Percentiles rank a stretch among this genome's conserved stretches.
Evolutionary conservation across 2,113 vertebrate species (phyloP).

Genomic region (Oreochromis aureus): DNA sequence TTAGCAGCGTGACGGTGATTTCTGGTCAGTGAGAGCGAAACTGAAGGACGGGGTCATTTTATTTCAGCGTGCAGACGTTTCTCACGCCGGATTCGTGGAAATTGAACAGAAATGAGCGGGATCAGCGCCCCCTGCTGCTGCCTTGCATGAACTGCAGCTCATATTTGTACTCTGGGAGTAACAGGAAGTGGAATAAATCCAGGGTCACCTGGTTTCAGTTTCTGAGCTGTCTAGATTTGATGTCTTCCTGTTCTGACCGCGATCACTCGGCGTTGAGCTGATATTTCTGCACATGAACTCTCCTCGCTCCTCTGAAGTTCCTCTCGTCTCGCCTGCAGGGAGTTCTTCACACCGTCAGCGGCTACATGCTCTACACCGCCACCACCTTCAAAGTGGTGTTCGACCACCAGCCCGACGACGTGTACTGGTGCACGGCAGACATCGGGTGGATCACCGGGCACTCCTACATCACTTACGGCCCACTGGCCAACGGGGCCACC

Average conservation of each 20-base stretch:
- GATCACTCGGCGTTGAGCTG: not conserved
- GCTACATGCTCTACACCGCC: conserved; percentile 92
- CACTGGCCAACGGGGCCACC: conserved; percentile 89
- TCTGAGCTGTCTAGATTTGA: not conserved
- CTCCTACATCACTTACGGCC: conserved; percentile 93
- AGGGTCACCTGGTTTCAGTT: too few species aligned
- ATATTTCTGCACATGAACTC: not conserved
- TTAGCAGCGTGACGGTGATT: too few species aligned
- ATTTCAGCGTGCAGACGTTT: too few species aligned
- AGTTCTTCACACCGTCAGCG: conserved; percentile 88
- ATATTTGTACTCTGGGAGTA: not conserved
- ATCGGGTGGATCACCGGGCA: conserved; percentile 98
- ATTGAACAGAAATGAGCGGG: too few species aligned
- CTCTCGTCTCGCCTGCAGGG: conserved; percentile 70
- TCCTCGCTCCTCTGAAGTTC: not conserved
- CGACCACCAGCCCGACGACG: conserved; percentile 85
- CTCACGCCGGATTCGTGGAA: not conserved
- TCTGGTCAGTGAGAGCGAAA: too few species aligned
- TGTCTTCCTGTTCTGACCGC: not conserved
- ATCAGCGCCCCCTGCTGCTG: too few species aligned
- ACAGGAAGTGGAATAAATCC: not conserved
- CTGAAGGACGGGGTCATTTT: too few species aligned
- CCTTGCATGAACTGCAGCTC: not conserved
- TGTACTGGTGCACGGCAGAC: conserved; percentile 98
- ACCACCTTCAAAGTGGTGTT: conserved; percentile 93